Evolutionary conservation across 2,113 vertebrate species (phyloP), one percentile per base, ranked within the genome.

Genomic region (Scophthalmus maximus): DNA sequence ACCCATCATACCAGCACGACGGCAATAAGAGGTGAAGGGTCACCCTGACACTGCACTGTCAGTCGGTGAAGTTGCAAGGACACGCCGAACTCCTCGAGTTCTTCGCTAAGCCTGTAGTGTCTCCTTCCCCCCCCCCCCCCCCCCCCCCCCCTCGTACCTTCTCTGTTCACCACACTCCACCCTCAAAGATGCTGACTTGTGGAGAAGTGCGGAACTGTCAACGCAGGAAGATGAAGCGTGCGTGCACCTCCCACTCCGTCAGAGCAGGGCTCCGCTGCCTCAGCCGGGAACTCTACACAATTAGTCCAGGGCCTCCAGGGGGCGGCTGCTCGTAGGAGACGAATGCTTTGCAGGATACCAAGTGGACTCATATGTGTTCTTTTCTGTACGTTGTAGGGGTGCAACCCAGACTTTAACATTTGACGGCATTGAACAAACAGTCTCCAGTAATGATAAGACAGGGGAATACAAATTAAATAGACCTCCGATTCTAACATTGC

Each of bases 141-240:
- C 11, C 68, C 76, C 67, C 61, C 66, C 51, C 26, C 7, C 51
- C 29, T 53, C 59, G 14, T 34, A 50, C 52, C 55, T 55, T 53
- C 85, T 72, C 78, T 85, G 84, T 89, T 88, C 85, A 87, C 85
- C 75, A 49, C 55, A 17, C 76, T 58, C 63, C 12, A 23, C 56
- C 75, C 85, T 87, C 63, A 90, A 91, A 91, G 82, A 89, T 92
- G 90, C 91, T 92, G 93, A 93, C 78, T 89, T 68, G 73, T 70
- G 71, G 71, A 79, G 90, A 87, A 73, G 85, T 74, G 75, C 11
- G 51, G 77, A 68, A 78, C 85, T 87, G 86, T 90, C 84, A 85
- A 77, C 20, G 79, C 68, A 61, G 81, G 73, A 88, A 91, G 87
- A 91, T 91, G 85, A 90, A 92, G 89, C 87, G 84, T 50, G 44